These are phyloP conservation scores for Oenanthe oenanthe DNA, from an alignment of 2,113 vertebrate species.

Conservation along the genomic window DNA sequence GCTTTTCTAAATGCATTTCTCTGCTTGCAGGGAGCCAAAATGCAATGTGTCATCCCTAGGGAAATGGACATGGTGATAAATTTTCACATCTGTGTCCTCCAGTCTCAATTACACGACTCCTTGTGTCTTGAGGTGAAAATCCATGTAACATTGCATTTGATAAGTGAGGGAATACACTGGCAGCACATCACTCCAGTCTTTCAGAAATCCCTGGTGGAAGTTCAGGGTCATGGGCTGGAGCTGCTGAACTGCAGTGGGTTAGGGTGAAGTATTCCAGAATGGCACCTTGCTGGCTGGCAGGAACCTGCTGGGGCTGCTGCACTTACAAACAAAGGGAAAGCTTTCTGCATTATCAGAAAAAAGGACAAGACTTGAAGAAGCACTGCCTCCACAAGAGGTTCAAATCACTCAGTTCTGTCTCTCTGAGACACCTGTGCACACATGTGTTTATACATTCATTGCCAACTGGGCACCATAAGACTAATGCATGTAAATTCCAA, in stretches of 20 bases:
- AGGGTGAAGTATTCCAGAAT: not conserved
- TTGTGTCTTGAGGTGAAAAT: constrained; percentile 11
- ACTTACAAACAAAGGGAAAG: not conserved
- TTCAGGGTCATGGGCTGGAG: not conserved
- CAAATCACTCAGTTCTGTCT: not conserved
- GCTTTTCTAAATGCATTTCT: not conserved
- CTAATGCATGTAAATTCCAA: not conserved
- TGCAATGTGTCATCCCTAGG: not conserved
- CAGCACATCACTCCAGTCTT: not conserved
- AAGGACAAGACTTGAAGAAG: not conserved
- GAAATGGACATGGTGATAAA: constrained; percentile 4
- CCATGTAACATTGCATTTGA: not conserved
- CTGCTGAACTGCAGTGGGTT: not conserved
- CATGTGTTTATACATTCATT: not conserved
- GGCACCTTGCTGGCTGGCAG: not conserved
- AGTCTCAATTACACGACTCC: not conserved
- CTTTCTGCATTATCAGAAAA: not conserved
- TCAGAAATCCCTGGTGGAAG: not conserved
- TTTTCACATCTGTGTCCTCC: not conserved
- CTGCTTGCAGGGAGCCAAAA: not conserved
- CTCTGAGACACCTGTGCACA: not conserved
- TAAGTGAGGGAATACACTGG: not conserved
- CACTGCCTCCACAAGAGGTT: not conserved
- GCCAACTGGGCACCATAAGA: not conserved
- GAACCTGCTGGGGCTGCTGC: not conserved